These are phyloP conservation scores for Porites rus DNA, from an alignment of 92 coral and sea anemone genomes.

Conservation along the genomic window DNA sequence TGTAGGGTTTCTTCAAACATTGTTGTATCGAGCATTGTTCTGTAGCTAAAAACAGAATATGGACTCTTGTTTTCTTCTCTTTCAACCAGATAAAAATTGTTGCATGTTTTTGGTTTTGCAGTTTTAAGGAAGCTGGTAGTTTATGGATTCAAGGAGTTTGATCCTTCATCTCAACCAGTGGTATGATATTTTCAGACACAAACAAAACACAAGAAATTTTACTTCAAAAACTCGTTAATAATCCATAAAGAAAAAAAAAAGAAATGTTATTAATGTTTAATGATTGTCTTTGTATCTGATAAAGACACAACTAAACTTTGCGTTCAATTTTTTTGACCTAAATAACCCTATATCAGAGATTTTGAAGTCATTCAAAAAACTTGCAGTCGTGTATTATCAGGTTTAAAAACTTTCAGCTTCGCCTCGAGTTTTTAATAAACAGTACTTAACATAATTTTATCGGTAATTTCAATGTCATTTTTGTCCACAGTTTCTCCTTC, in stretches of 20 bases:
- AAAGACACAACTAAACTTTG: too few species aligned
- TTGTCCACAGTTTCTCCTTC: constrained; percentile 51
- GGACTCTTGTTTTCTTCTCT: too few species aligned
- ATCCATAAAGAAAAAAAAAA: neutral
- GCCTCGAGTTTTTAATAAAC: neutral
- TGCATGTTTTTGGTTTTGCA: constrained; percentile 7
- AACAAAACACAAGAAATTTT: too few species aligned
- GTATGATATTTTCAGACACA: constrained; percentile 42
- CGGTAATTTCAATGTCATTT: neutral
- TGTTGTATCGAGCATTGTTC: too few species aligned
- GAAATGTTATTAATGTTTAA: neutral
- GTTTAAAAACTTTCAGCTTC: neutral
- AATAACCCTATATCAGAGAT: too few species aligned
- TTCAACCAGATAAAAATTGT: neutral
- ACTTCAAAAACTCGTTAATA: too few species aligned
- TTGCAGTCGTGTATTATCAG: too few species aligned
- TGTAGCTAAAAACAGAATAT: too few species aligned
- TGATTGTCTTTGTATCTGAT: too few species aligned
- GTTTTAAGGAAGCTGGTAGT: constrained; percentile 89
- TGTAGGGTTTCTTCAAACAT: too few species aligned
- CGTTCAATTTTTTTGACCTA: too few species aligned
- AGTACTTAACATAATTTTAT: neutral
- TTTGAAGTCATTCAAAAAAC: too few species aligned
- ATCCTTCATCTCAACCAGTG: constrained; percentile 82
- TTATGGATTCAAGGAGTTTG: constrained; percentile 87